Conservation (phyloP, 2,113 vertebrate genomes). For the Aplodontia rufa region DNA sequence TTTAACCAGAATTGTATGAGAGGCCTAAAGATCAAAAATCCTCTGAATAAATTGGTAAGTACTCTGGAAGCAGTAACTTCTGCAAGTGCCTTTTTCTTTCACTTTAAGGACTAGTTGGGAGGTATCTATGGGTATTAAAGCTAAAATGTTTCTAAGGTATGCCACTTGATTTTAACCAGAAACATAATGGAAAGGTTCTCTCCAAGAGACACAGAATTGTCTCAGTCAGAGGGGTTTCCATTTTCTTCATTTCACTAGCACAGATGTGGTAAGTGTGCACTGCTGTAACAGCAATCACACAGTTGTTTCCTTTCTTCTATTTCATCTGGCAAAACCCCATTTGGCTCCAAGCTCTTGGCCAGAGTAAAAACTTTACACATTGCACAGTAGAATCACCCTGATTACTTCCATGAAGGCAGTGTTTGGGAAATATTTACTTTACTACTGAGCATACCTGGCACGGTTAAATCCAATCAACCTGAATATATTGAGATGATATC, state of each 20-base stretch:
- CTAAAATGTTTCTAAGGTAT: conserved; percentile 35
- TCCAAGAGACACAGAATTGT: conserved; percentile 52
- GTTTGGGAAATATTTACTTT: conserved; percentile 65
- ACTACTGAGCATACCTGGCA: conserved; percentile 29
- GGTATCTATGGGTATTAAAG: conserved; percentile 30
- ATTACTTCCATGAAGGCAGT: conserved; percentile 52
- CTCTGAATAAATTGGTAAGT: conserved; percentile 61
- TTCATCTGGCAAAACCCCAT: conserved; percentile 81
- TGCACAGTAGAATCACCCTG: conserved; percentile 63
- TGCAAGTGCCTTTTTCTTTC: background rate
- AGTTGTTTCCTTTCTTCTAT: conserved; percentile 76
- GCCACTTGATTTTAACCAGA: conserved; percentile 61
- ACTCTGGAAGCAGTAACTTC: conserved; percentile 58
- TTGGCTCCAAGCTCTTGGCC: conserved; percentile 79
- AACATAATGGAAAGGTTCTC: conserved; percentile 38
- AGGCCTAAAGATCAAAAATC: conserved; percentile 55
- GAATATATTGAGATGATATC: background rate
- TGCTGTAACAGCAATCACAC: conserved; percentile 75
- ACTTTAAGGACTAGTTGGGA: conserved; percentile 32
- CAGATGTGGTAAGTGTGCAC: conserved; percentile 72
- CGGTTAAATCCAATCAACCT: conserved; percentile 35
- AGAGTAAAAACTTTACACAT: conserved; percentile 78
- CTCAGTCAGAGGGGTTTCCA: conserved; percentile 65
- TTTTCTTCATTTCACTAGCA: conserved; percentile 71
- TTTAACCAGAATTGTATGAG: conserved; percentile 61